Conservation (phyloP, 92 coral and sea anemone species). For the Actinostola sp. region DNA sequence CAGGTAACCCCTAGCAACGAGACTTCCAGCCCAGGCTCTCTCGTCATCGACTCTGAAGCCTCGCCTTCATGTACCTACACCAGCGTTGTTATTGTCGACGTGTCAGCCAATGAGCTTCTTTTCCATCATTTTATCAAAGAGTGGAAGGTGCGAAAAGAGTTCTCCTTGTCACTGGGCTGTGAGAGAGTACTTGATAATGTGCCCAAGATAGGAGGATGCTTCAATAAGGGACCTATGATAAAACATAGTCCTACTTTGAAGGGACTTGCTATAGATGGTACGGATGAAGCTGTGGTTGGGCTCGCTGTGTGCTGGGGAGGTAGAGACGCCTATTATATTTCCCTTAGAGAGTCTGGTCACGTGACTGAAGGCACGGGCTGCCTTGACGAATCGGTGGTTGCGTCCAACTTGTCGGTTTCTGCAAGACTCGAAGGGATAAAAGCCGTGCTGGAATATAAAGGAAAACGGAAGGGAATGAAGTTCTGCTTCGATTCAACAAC, state of each 20-base stretch:
- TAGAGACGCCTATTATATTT: slow-evolving; percentile 75
- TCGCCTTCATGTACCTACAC: slow-evolving; percentile 26
- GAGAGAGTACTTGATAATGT: slow-evolving; percentile 64
- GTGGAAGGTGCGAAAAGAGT: slow-evolving; percentile 70
- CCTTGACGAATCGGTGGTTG: slow-evolving; percentile 66
- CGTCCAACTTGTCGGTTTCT: slow-evolving; percentile 52
- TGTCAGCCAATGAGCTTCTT: slow-evolving; percentile 67
- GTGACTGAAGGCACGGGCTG: slow-evolving; percentile 21
- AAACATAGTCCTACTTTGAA: slow-evolving; percentile 28
- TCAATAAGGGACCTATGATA: slow-evolving; percentile 51
- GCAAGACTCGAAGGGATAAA: slow-evolving; percentile 70
- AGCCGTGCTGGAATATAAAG: slow-evolving; percentile 61
- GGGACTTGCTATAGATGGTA: slow-evolving; percentile 77
- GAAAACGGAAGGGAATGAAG: slow-evolving; percentile 53
- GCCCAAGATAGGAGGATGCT: slow-evolving; percentile 87
- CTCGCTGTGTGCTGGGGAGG: slow-evolving; percentile 90
- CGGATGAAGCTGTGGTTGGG: slow-evolving; percentile 78
- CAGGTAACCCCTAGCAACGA: slow-evolving; percentile 14
- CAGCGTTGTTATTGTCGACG: slow-evolving; percentile 67
- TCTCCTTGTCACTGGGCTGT: slow-evolving; percentile 80
- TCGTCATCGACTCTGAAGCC: slow-evolving; percentile 5
- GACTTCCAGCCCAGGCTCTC: not conserved
- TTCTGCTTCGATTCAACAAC: slow-evolving; percentile 81
- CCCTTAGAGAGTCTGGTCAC: slow-evolving; percentile 59
- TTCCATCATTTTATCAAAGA: slow-evolving; percentile 78